Evolutionary conservation across 2,888 invertebrate genomes (phyloP), one percentile per base, ranked within the genome.

Genomic region (Acronicta alni): DNA sequence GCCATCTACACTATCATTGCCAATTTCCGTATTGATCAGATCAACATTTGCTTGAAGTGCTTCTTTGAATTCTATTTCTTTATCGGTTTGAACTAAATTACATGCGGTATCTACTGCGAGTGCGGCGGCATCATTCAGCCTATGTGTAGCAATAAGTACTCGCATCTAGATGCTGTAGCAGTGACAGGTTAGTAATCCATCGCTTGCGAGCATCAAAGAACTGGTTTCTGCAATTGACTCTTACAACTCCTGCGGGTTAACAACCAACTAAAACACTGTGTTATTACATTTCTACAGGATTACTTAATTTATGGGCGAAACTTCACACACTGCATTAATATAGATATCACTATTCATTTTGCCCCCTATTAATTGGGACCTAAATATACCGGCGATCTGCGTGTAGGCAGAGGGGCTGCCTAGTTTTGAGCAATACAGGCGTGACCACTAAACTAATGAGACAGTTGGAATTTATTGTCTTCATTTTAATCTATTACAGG

Each of bases 151-250:
- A 72, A 68, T 68, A 68, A 72, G 67, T 68, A 68, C 67, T 72
- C 37, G 54, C 38, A 67, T 68, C 68, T 68, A 55, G 68, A 72
- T 67, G 41, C 60, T 67, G 73, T 47, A 55, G 47, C 73, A 68
- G 68, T 68, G 68, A 68, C 68, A 68, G 68, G 73, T 72, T 68
- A 72, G 68, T 68, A 68, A 68, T 68, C 68, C 68, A 68, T 68
- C 68, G 68, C 55, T 67, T 39, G 73, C 73, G 42, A 68, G 54
- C 54, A 72, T 72, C 68, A 55, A 49, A 47, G 51, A 68, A 68
- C 68, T 44, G 73, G 68, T 68, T 68, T 72, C 39, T 68, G 73
- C 68, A 68, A 68, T 68, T 68, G 68, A 68, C 73, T 68, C 68
- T 68, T 68, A 59, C 73, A 59, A 59, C 68, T 72, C 54, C 55